phyloP scores from a whole-genome alignment of 2,888 invertebrate genomes.

The Caenorhabditis virilis region DNA sequence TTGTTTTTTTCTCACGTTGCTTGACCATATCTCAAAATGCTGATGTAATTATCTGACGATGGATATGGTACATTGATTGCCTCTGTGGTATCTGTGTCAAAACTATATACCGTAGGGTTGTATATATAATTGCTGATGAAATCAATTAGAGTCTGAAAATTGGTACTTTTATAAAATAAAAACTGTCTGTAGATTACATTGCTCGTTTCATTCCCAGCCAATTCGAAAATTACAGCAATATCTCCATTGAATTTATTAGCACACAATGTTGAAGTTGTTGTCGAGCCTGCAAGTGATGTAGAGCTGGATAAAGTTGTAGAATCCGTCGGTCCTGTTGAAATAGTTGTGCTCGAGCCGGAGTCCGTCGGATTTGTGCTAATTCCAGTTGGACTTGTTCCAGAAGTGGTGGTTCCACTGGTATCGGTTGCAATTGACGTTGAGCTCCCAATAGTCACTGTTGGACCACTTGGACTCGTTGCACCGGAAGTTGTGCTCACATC shows the following conservation, averaged over 20 bases:
- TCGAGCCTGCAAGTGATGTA: neutral
- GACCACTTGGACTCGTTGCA: neutral
- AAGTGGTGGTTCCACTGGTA: neutral
- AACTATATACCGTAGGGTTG: constrained; percentile 11
- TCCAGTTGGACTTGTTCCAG: constrained; percentile 3
- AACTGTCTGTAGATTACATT: no score
- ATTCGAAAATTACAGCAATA: constrained; percentile 23
- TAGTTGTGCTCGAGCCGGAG: no score
- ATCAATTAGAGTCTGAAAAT: constrained; percentile 4
- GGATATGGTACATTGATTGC: constrained; percentile 32
- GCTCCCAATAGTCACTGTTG: neutral
- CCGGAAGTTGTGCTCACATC: neutral
- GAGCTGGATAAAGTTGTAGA: neutral
- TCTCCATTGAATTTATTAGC: constrained; percentile 7
- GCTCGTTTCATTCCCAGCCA: no score
- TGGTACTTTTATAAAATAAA: neutral
- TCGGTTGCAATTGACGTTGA: constrained; percentile 1
- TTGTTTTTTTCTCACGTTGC: constrained; percentile 22
- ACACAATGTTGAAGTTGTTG: neutral
- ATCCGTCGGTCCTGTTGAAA: neutral
- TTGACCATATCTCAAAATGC: constrained; percentile 18
- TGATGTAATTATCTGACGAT: constrained; percentile 13
- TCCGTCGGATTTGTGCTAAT: neutral
- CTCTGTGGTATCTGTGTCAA: constrained; percentile 14
- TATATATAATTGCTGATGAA: constrained; percentile 16